Evolutionary conservation across 1,140 invertebrate species (phyloP).

Genomic region (Procambarus virginalis): DNA sequence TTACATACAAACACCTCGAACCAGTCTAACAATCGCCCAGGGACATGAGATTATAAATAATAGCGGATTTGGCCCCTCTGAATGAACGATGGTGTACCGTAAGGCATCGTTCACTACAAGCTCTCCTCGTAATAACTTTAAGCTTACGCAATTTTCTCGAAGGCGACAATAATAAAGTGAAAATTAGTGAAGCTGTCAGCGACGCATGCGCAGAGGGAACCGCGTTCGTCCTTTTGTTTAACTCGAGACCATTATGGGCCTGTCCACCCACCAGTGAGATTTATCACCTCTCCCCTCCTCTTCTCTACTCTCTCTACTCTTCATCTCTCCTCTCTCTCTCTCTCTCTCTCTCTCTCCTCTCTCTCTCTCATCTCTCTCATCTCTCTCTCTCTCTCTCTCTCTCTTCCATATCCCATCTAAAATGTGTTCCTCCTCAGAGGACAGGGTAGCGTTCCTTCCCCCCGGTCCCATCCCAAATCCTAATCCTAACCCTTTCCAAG

Average conservation of each 20-base stretch:
- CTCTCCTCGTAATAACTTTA: slow-evolving; percentile 23
- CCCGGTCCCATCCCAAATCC: no score
- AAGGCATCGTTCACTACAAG: slow-evolving; percentile 30
- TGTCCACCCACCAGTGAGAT: slow-evolving; percentile 51
- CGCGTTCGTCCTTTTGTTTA: slow-evolving; percentile 66
- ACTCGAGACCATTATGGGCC: slow-evolving; percentile 64
- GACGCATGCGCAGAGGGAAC: slow-evolving; percentile 60
- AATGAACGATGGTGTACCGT: not conserved
- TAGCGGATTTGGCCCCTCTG: slow-evolving; percentile 22
- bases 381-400: no score
- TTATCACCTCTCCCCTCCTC: not conserved
- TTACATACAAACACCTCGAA: slow-evolving; percentile 45
- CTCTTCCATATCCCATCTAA: no score
- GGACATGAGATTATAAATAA: slow-evolving; percentile 44
- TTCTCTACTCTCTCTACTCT: not conserved
- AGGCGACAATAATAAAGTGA: slow-evolving; percentile 67
- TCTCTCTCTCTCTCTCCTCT: not conserved
- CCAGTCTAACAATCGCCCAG: not conserved
- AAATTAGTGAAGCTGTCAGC: slow-evolving; percentile 67
- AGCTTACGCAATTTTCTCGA: slow-evolving; percentile 52
- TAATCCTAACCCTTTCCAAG: no score
- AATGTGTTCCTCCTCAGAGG: no score
- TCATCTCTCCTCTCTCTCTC: not conserved
- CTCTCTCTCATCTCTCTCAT: not conserved
- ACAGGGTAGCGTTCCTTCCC: no score